These are phyloP conservation scores for Jacana jacana DNA, from an alignment of 2,113 vertebrate genomes.

Conservation along the genomic window DNA sequence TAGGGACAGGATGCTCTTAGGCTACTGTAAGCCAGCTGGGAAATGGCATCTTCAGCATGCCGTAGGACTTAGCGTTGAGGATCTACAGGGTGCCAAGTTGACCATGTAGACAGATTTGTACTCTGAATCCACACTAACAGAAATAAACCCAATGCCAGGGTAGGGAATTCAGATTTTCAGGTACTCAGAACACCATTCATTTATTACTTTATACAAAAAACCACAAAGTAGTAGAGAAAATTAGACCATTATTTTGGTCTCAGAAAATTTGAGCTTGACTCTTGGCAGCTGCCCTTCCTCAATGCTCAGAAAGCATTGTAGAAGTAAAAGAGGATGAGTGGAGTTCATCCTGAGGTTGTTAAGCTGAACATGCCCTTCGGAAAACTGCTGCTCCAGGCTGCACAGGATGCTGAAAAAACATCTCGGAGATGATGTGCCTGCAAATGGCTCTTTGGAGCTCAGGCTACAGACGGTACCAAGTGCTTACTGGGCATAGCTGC, in stretches of 20 bases:
- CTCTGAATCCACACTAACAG: background rate
- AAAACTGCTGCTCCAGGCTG: background rate
- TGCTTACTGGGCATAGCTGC: background rate
- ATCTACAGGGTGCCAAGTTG: background rate
- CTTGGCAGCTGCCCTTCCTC: background rate
- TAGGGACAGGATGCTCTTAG: accelerated
- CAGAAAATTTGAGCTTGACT: background rate
- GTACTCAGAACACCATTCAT: background rate
- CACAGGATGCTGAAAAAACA: background rate
- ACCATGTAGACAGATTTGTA: background rate
- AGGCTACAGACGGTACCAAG: background rate
- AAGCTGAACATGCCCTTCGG: background rate
- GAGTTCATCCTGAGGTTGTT: background rate
- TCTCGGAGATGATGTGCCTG: background rate
- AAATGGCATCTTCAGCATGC: background rate
- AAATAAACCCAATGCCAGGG: background rate
- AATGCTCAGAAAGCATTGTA: background rate
- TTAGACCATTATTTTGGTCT: background rate
- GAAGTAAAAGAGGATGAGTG: background rate
- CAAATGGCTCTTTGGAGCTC: background rate
- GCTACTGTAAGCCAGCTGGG: background rate
- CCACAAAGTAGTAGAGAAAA: background rate
- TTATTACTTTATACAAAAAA: background rate
- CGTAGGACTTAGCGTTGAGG: background rate
- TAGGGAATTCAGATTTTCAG: background rate